A percentile compares a stretch with the other conserved stretches of the same genome.
phyloP scores from a whole-genome alignment of 2,888 invertebrate genomes.

The Scaptomyza tumidula region DNA sequence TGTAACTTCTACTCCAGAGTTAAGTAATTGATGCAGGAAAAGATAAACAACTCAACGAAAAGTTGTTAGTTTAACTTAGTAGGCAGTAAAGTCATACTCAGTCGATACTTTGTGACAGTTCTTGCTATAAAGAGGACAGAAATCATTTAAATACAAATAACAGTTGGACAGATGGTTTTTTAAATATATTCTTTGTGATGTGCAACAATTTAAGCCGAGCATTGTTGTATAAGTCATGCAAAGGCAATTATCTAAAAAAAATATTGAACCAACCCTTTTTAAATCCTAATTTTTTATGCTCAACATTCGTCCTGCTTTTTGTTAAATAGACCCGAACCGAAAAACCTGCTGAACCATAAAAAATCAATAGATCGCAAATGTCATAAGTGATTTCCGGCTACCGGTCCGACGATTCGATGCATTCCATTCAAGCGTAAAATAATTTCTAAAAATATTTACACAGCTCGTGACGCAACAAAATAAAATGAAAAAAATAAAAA shows the following conservation, averaged over 20 bases:
- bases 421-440: constrained; percentile 74
- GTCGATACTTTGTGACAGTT: background rate
- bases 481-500: background rate
- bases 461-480: constrained; percentile 45
- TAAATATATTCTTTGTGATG: background rate
- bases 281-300: constrained; percentile 1
- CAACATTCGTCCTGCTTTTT: constrained; percentile 2
- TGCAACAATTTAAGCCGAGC: background rate
- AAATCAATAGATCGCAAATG: constrained; percentile 76
- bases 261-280: constrained; percentile 1
- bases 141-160: too few relatives aligned
- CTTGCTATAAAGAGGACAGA: too few relatives aligned
- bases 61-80: constrained; percentile 21
- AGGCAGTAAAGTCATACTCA: background rate
- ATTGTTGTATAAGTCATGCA: background rate
- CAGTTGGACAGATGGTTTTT: too few relatives aligned
- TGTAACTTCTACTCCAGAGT: constrained; percentile 14
- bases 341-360: constrained; percentile 66
- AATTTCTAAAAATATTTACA: constrained; percentile 78
- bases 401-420: constrained; percentile 64
- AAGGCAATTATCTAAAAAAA: constrained; percentile 3
- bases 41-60: background rate
- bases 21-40: constrained; percentile 13
- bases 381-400: constrained; percentile 78
- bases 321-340: constrained; percentile 29